Evolutionary conservation across 35 echinoderm and acorn worm species (phyloP).

Genomic region (Ptychodera flava): DNA sequence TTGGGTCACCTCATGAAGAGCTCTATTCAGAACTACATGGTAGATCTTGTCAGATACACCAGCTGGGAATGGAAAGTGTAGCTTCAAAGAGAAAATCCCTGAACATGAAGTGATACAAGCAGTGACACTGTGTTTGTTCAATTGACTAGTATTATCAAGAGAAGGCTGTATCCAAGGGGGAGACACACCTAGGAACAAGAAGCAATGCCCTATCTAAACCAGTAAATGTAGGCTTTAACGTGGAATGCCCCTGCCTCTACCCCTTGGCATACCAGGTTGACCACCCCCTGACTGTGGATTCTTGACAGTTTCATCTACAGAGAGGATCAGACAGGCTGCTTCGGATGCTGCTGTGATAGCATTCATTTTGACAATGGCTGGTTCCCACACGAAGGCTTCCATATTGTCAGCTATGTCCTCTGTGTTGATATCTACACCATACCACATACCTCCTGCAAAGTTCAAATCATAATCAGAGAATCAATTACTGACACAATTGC

Average conservation of each 20-base stretch:
- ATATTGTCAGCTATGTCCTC: slow-evolving; percentile 96
- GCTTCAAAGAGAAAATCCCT: too few relatives aligned
- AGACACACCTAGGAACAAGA: background rate
- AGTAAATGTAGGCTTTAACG: background rate
- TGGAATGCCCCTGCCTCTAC: slow-evolving; percentile 84
- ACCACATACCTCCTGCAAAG: slow-evolving; percentile 73
- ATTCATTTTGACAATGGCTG: slow-evolving; percentile 93
- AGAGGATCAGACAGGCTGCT: slow-evolving; percentile 86
- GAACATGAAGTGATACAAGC: background rate
- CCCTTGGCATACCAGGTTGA: slow-evolving; percentile 70
- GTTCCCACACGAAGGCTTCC: slow-evolving; percentile 96
- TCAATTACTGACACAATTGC: too few relatives aligned
- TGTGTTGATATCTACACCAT: slow-evolving; percentile 84
- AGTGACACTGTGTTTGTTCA: background rate
- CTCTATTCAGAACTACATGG: too few relatives aligned
- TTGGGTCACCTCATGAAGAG: too few relatives aligned
- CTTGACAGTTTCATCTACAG: slow-evolving; percentile 96
- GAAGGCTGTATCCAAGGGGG: background rate
- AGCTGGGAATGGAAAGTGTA: too few relatives aligned
- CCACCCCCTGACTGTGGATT: slow-evolving; percentile 81
- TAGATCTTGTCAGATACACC: too few relatives aligned
- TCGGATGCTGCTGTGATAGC: slow-evolving; percentile 96
- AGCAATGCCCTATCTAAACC: background rate
- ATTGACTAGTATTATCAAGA: background rate
- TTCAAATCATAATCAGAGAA: too few relatives aligned